These are phyloP conservation scores for Pollenia griseotomentosa DNA, from an alignment of 2,888 invertebrate genomes.

Conservation along the genomic window DNA sequence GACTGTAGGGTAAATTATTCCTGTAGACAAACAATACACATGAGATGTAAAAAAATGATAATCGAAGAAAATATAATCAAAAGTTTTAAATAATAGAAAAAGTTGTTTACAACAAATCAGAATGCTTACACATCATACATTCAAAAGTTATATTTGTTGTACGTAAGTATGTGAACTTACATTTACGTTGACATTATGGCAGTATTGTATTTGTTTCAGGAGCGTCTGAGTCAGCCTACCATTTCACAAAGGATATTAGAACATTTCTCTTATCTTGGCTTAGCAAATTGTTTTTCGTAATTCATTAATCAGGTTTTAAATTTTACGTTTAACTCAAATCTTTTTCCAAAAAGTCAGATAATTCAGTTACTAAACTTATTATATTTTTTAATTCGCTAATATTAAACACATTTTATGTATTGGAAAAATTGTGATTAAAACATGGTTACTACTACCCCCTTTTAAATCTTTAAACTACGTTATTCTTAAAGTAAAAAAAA, in stretches of 20 bases:
- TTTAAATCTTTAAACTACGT: neutral
- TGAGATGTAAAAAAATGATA: slow-evolving; percentile 6
- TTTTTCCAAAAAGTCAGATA: too few relatives aligned
- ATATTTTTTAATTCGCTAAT: too few relatives aligned
- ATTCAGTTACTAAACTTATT: too few relatives aligned
- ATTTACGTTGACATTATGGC: neutral
- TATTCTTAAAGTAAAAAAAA: neutral
- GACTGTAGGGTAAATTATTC: slow-evolving; percentile 21
- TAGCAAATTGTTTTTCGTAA: neutral
- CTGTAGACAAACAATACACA: slow-evolving; percentile 24
- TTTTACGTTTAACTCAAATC: too few relatives aligned
- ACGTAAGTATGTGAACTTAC: neutral
- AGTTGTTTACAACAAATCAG: slow-evolving; percentile 51
- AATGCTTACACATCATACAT: neutral
- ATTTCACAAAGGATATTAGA: neutral
- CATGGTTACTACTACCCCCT: neutral
- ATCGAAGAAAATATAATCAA: slow-evolving; percentile 61
- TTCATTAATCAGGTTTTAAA: neutral
- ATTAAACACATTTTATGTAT: too few relatives aligned
- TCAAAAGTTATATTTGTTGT: slow-evolving; percentile 14
- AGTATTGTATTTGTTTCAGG: neutral
- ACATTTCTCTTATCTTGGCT: neutral
- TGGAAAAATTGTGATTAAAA: too few relatives aligned
- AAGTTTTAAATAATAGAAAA: slow-evolving; percentile 71
- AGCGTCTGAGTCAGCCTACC: neutral